These are phyloP conservation scores for Stomatorhinus ivindoensis DNA, from an alignment of 2,113 vertebrate species.

Conservation along the genomic window DNA sequence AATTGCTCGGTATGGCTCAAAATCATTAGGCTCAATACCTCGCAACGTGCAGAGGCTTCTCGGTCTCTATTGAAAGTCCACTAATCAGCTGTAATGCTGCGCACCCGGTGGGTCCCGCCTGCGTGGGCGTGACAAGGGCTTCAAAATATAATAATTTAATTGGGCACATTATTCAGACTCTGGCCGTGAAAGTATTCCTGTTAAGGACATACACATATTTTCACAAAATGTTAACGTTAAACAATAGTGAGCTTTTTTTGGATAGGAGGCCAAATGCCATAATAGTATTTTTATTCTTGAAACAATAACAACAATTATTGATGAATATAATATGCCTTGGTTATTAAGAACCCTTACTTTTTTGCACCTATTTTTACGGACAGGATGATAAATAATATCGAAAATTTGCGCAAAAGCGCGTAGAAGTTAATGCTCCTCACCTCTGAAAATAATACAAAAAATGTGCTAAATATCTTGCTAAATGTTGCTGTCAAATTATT, in stretches of 20 bases:
- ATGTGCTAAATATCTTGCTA: neutral
- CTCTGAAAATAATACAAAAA: neutral
- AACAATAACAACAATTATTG: neutral
- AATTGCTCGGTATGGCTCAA: too few species aligned
- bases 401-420: neutral
- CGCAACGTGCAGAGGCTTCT: too few species aligned
- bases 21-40: too few species aligned
- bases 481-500: neutral
- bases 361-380: neutral
- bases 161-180: too few species aligned
- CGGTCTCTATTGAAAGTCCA: too few species aligned
- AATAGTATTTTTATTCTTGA: neutral
- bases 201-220: neutral
- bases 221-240: neutral
- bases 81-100: too few species aligned
- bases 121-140: too few species aligned
- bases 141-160: too few species aligned
- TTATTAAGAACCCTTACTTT: neutral
- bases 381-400: neutral
- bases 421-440: neutral
- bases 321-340: neutral
- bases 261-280: neutral
- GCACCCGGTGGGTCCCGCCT: too few species aligned
- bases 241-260: neutral
- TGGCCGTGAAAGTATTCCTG: too few species aligned